Conservation (phyloP, 2,888 invertebrate genomes). For the Ectemnius continuus region DNA sequence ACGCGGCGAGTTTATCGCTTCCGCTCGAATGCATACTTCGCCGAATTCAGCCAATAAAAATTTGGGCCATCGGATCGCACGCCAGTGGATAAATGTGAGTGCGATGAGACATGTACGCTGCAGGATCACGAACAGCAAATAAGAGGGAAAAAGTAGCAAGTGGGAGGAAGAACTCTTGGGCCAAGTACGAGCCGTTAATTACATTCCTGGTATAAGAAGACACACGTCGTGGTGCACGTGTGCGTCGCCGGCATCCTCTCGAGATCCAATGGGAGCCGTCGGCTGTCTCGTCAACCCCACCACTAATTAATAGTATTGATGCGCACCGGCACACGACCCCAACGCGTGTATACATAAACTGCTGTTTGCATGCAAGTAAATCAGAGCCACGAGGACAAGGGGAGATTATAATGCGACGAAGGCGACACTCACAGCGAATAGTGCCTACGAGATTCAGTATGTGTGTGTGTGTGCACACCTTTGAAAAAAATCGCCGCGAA, state of each 20-base stretch:
- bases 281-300: neutral
- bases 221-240: neutral
- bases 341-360: too few species aligned
- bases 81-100: neutral
- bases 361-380: neutral
- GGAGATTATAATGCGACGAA: neutral
- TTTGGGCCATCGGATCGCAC: neutral
- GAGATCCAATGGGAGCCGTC: conserved; percentile 17
- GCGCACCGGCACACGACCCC: neutral
- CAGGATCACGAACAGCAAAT: neutral
- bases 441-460: too few species aligned
- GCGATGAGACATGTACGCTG: neutral
- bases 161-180: neutral
- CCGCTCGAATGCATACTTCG: too few species aligned
- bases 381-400: neutral
- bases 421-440: too few species aligned
- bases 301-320: conserved; percentile 44
- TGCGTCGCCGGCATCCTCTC: conserved; percentile 13
- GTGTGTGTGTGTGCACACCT: too few species aligned
- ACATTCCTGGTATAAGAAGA: conserved; percentile 18
- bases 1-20: too few species aligned
- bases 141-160: neutral
- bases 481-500: too few species aligned
- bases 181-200: conserved; percentile 26
- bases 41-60: neutral